Evolutionary conservation across 1,140 invertebrate genomes (phyloP).

Genomic region (Panonychus citri): DNA sequence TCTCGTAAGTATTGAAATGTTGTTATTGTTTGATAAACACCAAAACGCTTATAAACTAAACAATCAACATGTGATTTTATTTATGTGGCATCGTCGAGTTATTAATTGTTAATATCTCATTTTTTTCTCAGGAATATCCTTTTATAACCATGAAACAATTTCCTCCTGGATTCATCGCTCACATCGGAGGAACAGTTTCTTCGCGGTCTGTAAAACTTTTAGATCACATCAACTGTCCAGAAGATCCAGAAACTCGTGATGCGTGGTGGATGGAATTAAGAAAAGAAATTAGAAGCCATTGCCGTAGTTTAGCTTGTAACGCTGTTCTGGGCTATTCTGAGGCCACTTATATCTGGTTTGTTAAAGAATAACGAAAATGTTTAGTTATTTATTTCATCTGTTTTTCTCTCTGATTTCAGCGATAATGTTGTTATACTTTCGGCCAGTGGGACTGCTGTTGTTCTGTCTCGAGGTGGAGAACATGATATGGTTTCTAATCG

Average conservation of each 20-base stretch:
- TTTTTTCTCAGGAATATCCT: conserved; percentile 56
- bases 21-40: no score
- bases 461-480: conserved; percentile 28
- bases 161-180: conserved; percentile 60
- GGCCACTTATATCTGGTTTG: conserved; percentile 61
- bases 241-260: conserved; percentile 65
- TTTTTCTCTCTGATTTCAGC: conserved; percentile 26
- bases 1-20: conserved; percentile 1
- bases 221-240: conserved; percentile 39
- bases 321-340: conserved; percentile 81
- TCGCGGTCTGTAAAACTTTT: conserved; percentile 65
- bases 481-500: background rate
- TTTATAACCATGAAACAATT: conserved; percentile 80
- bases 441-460: conserved; percentile 72
- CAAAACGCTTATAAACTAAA: no score
- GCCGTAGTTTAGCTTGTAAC: conserved; percentile 64
- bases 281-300: conserved; percentile 78
- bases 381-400: background rate
- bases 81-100: background rate
- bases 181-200: conserved; percentile 69
- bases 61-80: no score
- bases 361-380: background rate
- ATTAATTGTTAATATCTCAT: conserved; percentile 30
- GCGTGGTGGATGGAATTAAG: conserved; percentile 85
- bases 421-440: conserved; percentile 86